Evolutionary conservation across 2,113 vertebrate genomes (phyloP), one percentile per base, ranked within the genome.

Genomic region (Sinocyclocheilus anshuiensis): DNA sequence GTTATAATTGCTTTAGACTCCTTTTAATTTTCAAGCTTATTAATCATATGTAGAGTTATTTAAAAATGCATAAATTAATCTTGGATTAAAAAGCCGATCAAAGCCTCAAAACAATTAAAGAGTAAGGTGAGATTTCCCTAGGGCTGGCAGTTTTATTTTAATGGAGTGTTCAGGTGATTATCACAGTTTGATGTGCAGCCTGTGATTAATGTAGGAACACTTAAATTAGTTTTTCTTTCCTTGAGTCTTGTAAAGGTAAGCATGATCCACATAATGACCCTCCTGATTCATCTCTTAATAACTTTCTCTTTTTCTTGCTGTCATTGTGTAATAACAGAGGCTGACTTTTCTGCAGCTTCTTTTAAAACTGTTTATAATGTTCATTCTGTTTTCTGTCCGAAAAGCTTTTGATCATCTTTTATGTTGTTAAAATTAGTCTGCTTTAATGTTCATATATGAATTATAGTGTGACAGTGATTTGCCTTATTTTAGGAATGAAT

Each of bases 21-120:
- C 96, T 99, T 99, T 99, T 98, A 98, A 99, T 99, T 99, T 99
- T 98, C 97, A 96, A 98, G 97, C 97, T 97, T 99, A 99, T 99
- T 99, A 99, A 99, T 99, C 98, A 99, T 98, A 99, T 97, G 97
- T 98, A 98, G 97, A 98, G 97, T 99, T 99, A 99, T 99, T 99
- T 99, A 99, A 99, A 98, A 99, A 97, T 98, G 97, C 98, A 99
- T 99, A 98, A 99, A 99, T 99, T 98, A 99, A 99, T 98, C 97
- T 98, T 97, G 96, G 96, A 99, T 99, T 99, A 98, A 99, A 95
- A 99, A 99, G 97, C 97, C 97, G 96, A 98, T 98, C 97, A 99
- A 97, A 97, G 96, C 97, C 97, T 98, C 96, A 97, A 98, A 99
- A 99, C 98, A 99, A 99, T 99, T 99, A 99, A 96, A 99, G 97